Percentiles rank a stretch among this genome's conserved stretches.
These are phyloP conservation scores for Prochilodus magdalenae DNA, from an alignment of 2,113 vertebrate genomes.

Conservation along the genomic window DNA sequence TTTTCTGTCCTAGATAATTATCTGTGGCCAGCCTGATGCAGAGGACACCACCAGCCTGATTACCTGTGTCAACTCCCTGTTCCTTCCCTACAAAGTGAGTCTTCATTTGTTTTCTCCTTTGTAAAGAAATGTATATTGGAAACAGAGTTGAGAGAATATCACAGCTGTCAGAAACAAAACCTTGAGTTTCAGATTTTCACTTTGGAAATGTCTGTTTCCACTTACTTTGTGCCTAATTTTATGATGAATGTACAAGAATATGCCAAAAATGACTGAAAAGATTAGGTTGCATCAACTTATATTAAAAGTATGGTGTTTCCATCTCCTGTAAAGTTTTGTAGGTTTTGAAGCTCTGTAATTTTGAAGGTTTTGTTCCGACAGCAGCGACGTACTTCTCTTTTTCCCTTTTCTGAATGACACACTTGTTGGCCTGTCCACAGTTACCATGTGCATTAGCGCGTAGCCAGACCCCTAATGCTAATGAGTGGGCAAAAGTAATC, in stretches of 20 bases:
- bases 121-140: too few relatives aligned
- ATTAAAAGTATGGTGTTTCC: too few relatives aligned
- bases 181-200: too few relatives aligned
- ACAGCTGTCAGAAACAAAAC: background rate
- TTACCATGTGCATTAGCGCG: background rate
- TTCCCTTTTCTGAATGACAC: background rate
- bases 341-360: too few relatives aligned
- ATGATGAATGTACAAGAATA: too few relatives aligned
- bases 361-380: too few relatives aligned
- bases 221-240: too few relatives aligned
- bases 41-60: constrained; percentile 85
- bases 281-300: too few relatives aligned
- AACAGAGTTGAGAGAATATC: too few relatives aligned
- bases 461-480: constrained; percentile 35
- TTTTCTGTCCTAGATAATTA: constrained; percentile 78
- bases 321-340: too few relatives aligned
- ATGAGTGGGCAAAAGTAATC: constrained; percentile 46
- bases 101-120: background rate
- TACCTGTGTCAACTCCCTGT: constrained; percentile 79
- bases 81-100: constrained; percentile 87
- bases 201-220: too few relatives aligned
- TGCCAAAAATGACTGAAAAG: too few relatives aligned
- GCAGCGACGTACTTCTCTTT: background rate
- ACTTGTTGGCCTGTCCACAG: constrained; percentile 26
- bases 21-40: constrained; percentile 85